Percentiles rank a stretch among this genome's conserved stretches.
phyloP scores from a whole-genome alignment of 2,113 vertebrate genomes.

The Castor canadensis region DNA sequence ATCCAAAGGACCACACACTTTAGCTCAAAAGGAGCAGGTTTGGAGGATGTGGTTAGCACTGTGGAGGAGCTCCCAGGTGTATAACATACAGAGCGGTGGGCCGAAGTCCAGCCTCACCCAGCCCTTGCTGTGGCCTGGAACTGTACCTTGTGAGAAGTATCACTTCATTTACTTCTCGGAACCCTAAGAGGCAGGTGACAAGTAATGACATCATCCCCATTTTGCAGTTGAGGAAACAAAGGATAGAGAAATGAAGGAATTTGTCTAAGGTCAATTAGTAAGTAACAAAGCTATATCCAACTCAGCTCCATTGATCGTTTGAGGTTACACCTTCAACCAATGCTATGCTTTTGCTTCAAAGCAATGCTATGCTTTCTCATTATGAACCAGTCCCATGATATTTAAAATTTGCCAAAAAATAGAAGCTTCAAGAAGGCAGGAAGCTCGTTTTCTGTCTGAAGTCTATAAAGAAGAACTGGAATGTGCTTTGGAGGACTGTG shows the following conservation, averaged over 20 bases:
- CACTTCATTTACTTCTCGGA: background rate
- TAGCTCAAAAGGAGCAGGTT: background rate
- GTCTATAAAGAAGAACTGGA: background rate
- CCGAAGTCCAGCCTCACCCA: background rate
- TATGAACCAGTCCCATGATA: background rate
- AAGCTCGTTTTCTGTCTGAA: background rate
- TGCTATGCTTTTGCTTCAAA: no score
- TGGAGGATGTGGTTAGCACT: background rate
- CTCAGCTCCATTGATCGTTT: background rate
- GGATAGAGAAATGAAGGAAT: background rate
- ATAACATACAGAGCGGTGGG: background rate
- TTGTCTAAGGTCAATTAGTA: background rate
- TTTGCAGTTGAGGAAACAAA: background rate
- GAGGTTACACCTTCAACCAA: background rate
- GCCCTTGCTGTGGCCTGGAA: background rate
- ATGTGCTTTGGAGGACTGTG: background rate
- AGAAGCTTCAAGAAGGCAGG: background rate
- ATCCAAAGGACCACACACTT: background rate
- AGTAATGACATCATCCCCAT: background rate
- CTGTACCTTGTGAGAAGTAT: fast-evolving
- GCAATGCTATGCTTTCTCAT: background rate
- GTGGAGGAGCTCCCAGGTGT: background rate
- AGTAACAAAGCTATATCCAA: background rate
- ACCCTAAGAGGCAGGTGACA: background rate
- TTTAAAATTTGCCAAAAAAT: background rate